Base-by-base conservation (phyloP, 2,113 vertebrate genomes). In the Neolamprologus toae region DNA sequence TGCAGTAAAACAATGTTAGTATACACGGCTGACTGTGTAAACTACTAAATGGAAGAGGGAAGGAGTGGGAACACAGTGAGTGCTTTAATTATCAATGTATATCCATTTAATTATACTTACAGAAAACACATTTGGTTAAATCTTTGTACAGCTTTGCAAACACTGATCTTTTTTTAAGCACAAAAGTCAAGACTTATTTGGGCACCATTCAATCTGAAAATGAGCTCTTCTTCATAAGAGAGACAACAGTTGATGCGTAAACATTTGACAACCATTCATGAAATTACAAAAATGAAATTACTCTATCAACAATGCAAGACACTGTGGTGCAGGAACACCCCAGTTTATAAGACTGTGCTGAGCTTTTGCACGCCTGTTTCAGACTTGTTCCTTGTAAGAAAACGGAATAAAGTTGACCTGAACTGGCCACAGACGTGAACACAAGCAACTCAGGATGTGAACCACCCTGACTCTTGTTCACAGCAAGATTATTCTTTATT, bases 201-300 rank as follows among this genome's bases (percentile, higher is more conserved):
- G 4, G 47, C 40, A 53, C 14, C 3, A 45, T 42, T 40, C 14
- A 26, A 19, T 42, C 11, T 76, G 49, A 86, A 63, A 51, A 40
- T n/a, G 9, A 33, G 54, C 79, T 63, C 14, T 81, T 63, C 31
- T 84, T 85, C 45, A 49, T 13, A 73, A 16, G 10, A 73, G 17
- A 33, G 11, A 7, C 42, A 16, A 23, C 7, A 16, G 17, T 16
- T 87, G 59, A 92, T 42, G n/a, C 11, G 26, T 83, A 85, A 91
- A 76, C 86, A 26, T 80, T 86, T 71, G 45, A 81, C 45, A 61
- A 68, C 35, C 49, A 78, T 90, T 86, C 9, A 57, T 51, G 23
- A 80, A 93, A 92, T 92, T 68, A 86, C 9, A 86, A 80, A 86
- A 83, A 85, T 13, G 28, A 1, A 88, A 85, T 93, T 73, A 91